phyloP scores from a whole-genome alignment of 2,888 invertebrate genomes.

The Dendrolimus houi region DNA sequence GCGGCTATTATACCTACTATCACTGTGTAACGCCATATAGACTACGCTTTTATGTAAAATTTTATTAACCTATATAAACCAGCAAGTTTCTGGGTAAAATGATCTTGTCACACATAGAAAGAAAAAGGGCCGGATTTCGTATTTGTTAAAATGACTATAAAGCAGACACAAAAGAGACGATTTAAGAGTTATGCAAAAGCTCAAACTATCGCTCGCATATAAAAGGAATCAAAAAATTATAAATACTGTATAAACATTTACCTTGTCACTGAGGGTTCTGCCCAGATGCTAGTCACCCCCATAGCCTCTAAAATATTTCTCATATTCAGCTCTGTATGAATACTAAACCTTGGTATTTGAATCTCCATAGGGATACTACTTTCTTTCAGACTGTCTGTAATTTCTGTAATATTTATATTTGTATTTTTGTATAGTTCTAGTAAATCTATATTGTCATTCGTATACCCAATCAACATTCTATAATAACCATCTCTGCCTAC shows the following conservation, averaged over 20 bases:
- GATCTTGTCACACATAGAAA: too few relatives aligned
- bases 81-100: too few relatives aligned
- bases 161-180: too few relatives aligned
- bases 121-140: too few relatives aligned
- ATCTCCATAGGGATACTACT: slow-evolving; percentile 15
- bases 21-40: too few relatives aligned
- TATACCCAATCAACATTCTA: slow-evolving; percentile 12
- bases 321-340: slow-evolving; percentile 17
- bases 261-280: slow-evolving; percentile 16
- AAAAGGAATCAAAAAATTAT: not conserved
- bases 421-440: not conserved
- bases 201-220: too few relatives aligned
- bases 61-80: too few relatives aligned
- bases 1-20: too few relatives aligned
- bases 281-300: slow-evolving; percentile 16
- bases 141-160: not conserved
- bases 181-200: too few relatives aligned
- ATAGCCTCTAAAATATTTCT: slow-evolving; percentile 16
- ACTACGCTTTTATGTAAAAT: too few relatives aligned
- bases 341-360: slow-evolving; percentile 17
- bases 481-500: slow-evolving; percentile 15
- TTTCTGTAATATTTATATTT: not conserved
- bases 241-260: slow-evolving; percentile 4
- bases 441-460: not conserved
- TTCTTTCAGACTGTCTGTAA: slow-evolving; percentile 7